Conservation (phyloP, 1,140 invertebrate species). For the Zelostemma sp. region DNA sequence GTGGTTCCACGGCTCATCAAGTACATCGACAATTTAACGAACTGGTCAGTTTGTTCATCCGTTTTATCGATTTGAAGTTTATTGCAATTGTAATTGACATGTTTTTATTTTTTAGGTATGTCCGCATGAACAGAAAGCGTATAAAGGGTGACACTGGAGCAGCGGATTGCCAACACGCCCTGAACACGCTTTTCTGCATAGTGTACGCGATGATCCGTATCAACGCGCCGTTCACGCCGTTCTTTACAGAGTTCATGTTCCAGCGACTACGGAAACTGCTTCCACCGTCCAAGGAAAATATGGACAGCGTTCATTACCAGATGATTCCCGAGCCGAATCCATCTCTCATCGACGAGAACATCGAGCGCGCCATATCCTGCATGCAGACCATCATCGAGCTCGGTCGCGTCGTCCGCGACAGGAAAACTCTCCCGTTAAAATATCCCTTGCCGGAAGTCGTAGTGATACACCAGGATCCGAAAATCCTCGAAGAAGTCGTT, state of each 20-base stretch:
- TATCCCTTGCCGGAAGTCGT: conserved; percentile 97
- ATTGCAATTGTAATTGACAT: neutral
- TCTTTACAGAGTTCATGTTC: conserved; percentile 96
- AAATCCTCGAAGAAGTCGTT: conserved; percentile 85
- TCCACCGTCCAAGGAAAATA: conserved; percentile 59
- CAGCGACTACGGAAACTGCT: conserved; percentile 81
- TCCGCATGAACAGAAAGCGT: conserved; percentile 94
- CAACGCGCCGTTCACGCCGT: conserved; percentile 98
- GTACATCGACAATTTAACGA: conserved; percentile 97
- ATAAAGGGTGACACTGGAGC: conserved; percentile 88
- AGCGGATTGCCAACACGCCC: conserved; percentile 84
- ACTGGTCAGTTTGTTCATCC: conserved; percentile 76
- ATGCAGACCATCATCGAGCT: conserved; percentile 98
- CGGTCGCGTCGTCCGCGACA: conserved; percentile 91
- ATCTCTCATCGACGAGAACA: conserved; percentile 84
- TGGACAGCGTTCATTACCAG: conserved; percentile 88
- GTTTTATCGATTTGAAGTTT: conserved; percentile 1
- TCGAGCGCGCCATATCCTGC: conserved; percentile 89
- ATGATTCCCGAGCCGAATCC: conserved; percentile 84
- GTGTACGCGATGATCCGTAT: conserved; percentile 90
- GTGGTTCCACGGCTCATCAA: conserved; percentile 94
- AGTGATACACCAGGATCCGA: conserved; percentile 89
- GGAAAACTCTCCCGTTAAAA: conserved; percentile 94
- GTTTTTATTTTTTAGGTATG: conserved; percentile 74
- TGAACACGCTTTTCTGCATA: conserved; percentile 91